Evolutionary conservation across 1,140 invertebrate genomes (phyloP).

Genomic region (Oncopodura yosiiana): DNA sequence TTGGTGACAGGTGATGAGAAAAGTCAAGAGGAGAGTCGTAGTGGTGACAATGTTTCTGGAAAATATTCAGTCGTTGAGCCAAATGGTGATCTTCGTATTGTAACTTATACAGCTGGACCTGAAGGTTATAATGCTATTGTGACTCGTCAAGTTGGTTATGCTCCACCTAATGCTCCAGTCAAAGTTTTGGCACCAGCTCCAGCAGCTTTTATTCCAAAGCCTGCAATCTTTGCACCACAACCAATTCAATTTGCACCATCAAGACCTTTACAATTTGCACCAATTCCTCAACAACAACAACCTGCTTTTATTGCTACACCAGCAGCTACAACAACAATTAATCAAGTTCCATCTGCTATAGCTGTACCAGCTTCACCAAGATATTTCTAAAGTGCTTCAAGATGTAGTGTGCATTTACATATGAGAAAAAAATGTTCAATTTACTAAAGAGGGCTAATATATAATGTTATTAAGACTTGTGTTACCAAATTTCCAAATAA

Average conservation of each 20-base stretch:
- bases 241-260: background rate
- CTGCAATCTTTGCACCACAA: no score
- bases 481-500: no score
- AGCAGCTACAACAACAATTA: background rate
- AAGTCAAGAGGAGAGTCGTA: conserved; percentile 46
- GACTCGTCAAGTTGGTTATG: conserved; percentile 5
- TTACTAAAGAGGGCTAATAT: no score
- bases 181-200: background rate
- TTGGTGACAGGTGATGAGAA: conserved; percentile 38
- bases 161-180: conserved; percentile 8
- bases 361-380: no score
- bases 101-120: conserved; percentile 32
- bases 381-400: no score
- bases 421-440: no score
- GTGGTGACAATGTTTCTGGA: conserved; percentile 46
- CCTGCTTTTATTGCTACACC: background rate
- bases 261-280: background rate
- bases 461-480: no score
- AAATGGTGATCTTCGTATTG: conserved; percentile 34
- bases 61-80: conserved; percentile 43
- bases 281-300: background rate
- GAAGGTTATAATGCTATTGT: conserved; percentile 38
- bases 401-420: no score
- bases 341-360: background rate
- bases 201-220: no score